These are phyloP conservation scores for Hyles vespertilio DNA, from an alignment of 1,140 invertebrate genomes.

Conservation along the genomic window DNA sequence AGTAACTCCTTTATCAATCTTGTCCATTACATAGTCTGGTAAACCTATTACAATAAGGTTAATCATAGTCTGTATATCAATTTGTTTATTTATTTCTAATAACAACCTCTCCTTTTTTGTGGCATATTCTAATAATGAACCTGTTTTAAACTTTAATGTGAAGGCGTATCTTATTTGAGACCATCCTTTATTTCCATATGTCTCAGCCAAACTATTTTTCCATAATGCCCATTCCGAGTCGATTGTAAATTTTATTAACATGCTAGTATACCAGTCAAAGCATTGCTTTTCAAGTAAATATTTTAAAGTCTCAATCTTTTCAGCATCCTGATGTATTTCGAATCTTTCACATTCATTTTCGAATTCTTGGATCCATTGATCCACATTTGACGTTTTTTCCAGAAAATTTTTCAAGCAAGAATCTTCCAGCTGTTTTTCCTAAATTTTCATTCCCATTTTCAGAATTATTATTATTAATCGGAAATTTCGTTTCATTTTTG, in stretches of 20 bases:
- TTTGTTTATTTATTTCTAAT: slow-evolving; percentile 32
- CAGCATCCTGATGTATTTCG: not conserved
- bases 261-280: slow-evolving; percentile 42
- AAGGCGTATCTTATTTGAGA: slow-evolving; percentile 27
- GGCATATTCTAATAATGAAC: slow-evolving; percentile 39
- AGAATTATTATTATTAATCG: too few relatives aligned
- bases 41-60: slow-evolving; percentile 38
- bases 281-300: slow-evolving; percentile 44
- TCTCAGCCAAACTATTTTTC: slow-evolving; percentile 43
- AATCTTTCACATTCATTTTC: slow-evolving; percentile 3
- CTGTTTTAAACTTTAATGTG: slow-evolving; percentile 30
- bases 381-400: slow-evolving; percentile 3
- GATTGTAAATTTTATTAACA: slow-evolving; percentile 36
- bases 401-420: slow-evolving; percentile 5
- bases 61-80: slow-evolving; percentile 31
- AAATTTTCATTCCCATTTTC: too few relatives aligned
- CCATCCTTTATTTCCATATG: slow-evolving; percentile 38
- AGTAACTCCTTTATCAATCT: slow-evolving; percentile 34
- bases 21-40: slow-evolving; percentile 38
- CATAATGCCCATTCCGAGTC: slow-evolving; percentile 37
- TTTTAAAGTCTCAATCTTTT: slow-evolving; percentile 19
- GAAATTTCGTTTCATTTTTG: too few relatives aligned
- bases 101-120: slow-evolving; percentile 32
- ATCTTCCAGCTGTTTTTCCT: too few relatives aligned
- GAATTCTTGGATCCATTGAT: slow-evolving; percentile 1